A percentile compares a stretch with the other conserved stretches of the same genome.
These are phyloP conservation scores for Pipra filicauda DNA, from an alignment of 2,113 vertebrate genomes.

Conservation along the genomic window DNA sequence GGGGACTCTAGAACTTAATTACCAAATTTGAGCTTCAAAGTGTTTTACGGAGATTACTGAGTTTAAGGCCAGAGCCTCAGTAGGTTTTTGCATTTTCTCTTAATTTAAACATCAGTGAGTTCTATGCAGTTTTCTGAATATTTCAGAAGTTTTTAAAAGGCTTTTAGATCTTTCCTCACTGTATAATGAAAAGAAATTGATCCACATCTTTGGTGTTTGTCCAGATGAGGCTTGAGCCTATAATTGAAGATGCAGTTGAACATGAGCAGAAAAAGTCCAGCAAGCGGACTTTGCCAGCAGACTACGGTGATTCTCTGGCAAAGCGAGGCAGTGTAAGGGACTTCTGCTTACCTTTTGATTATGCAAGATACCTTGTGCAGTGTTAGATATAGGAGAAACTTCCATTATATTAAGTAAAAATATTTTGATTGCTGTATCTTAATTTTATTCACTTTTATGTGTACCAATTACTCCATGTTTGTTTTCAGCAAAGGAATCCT, in stretches of 20 bases:
- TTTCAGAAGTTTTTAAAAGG: slow-evolving; percentile 57
- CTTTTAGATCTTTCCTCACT: slow-evolving; percentile 77
- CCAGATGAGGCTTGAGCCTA: slow-evolving; percentile 98
- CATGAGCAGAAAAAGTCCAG: slow-evolving; percentile 99
- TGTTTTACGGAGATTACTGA: neutral
- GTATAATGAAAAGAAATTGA: slow-evolving; percentile 85
- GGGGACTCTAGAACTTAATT: neutral
- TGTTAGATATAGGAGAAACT: slow-evolving; percentile 83
- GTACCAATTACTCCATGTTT: slow-evolving; percentile 68
- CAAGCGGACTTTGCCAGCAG: slow-evolving; percentile 98
- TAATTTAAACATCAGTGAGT: slow-evolving; percentile 54
- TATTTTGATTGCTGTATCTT: slow-evolving; percentile 54
- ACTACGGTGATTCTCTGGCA: slow-evolving; percentile 98
- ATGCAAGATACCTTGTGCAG: slow-evolving; percentile 81
- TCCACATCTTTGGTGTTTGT: slow-evolving; percentile 85
- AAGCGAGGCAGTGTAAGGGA: slow-evolving; percentile 98
- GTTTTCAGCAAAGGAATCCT: slow-evolving; percentile 75
- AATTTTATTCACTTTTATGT: slow-evolving; percentile 62
- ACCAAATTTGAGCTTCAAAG: neutral
- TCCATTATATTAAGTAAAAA: slow-evolving; percentile 59
- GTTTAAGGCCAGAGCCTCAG: slow-evolving; percentile 55
- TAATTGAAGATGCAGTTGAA: slow-evolving; percentile 97
- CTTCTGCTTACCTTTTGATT: slow-evolving; percentile 81
- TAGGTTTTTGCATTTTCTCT: slow-evolving; percentile 46
- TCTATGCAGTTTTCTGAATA: slow-evolving; percentile 36